Conservation (phyloP, 2,113 vertebrate genomes). For the Aptenodytes patagonicus region DNA sequence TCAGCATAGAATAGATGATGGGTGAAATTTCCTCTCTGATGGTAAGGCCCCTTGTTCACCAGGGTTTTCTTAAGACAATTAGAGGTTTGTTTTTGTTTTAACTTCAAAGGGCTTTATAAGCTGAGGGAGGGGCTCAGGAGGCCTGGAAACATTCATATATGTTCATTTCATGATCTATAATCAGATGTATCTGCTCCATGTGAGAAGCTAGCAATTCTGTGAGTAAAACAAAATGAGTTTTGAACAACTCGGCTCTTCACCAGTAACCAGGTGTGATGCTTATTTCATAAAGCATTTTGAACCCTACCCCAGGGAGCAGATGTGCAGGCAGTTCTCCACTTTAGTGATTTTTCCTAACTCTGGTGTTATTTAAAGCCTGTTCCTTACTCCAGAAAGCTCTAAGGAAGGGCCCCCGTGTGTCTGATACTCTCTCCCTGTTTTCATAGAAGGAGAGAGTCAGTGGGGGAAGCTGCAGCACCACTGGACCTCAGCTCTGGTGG, state of each 20-base stretch:
- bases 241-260: not conserved
- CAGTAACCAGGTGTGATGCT: rapidly evolving
- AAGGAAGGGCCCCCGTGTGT: not conserved
- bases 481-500: not conserved
- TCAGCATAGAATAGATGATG: not conserved
- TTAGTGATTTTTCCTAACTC: not conserved
- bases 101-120: not conserved
- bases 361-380: not conserved
- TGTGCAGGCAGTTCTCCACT: not conserved
- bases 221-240: not conserved
- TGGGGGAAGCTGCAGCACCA: not conserved
- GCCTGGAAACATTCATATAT: not conserved
- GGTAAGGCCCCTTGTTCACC: not conserved
- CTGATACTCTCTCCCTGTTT: not conserved
- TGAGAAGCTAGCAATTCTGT: not conserved
- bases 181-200: not conserved
- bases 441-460: not conserved
- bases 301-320: not conserved
- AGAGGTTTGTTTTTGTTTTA: not conserved
- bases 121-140: not conserved
- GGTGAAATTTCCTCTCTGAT: not conserved
- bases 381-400: not conserved
- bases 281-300: not conserved
- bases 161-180: not conserved
- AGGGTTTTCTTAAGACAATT: not conserved